Evolutionary conservation across 23 tunicate species (phyloP).

Genomic region (Styela plicata): DNA sequence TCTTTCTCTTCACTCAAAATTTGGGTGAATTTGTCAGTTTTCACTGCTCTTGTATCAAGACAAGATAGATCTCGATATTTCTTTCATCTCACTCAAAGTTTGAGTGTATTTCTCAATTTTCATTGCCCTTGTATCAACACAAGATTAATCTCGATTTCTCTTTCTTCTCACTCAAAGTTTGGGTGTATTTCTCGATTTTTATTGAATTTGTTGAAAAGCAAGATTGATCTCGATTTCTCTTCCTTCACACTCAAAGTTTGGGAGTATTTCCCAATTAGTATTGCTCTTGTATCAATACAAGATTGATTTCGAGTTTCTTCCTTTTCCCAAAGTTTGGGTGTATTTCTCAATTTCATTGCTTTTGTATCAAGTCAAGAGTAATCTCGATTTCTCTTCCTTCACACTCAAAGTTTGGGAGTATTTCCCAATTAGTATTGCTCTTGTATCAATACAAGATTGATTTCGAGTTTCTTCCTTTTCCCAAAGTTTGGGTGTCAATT

Average conservation of each 20-base stretch:
- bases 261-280: no score
- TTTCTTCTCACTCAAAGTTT: background rate
- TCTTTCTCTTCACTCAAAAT: no score
- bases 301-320: no score
- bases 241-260: background rate
- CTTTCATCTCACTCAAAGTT: background rate
- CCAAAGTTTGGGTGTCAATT: no score
- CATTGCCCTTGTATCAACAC: background rate
- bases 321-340: no score
- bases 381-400: background rate
- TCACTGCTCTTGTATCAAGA: background rate
- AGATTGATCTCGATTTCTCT: background rate
- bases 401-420: background rate
- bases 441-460: background rate
- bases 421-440: background rate
- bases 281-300: no score
- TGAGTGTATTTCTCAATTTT: background rate
- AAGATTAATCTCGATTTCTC: background rate
- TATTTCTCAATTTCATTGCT: no score
- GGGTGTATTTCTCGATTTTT: background rate
- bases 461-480: background rate
- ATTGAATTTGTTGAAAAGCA: background rate
- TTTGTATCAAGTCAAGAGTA: no score
- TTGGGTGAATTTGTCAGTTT: background rate
- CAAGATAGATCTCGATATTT: background rate